phyloP scores from a whole-genome alignment of 2,888 invertebrate species.

The Rhogogaster chlorosoma region DNA sequence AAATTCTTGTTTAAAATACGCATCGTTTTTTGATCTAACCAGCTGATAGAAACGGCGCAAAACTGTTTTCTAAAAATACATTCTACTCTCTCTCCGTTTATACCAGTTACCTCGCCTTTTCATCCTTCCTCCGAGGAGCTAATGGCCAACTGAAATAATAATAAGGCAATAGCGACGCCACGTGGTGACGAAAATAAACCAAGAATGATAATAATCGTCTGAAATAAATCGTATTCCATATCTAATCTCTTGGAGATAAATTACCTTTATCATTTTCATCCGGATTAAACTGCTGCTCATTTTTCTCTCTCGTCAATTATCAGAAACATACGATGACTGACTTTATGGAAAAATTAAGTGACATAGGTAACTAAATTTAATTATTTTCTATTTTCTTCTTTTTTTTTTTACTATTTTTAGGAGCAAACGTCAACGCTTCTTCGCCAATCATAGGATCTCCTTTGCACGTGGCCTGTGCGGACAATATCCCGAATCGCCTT shows the following conservation, averaged over 20 bases:
- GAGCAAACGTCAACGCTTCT: constrained; percentile 89
- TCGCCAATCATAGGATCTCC: constrained; percentile 91
- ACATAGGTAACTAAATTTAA: neutral
- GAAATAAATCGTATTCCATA: neutral
- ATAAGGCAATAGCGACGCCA: constrained; percentile 14
- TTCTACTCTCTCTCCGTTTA: constrained; percentile 14
- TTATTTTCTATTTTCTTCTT: neutral
- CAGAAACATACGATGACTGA: neutral
- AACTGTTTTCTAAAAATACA: constrained; percentile 29
- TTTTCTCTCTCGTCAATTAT: neutral
- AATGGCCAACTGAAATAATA: constrained; percentile 34
- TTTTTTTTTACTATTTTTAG: constrained; percentile 75
- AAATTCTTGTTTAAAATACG: neutral
- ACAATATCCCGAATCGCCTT: constrained; percentile 86
- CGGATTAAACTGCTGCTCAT: neutral
- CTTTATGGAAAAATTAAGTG: neutral
- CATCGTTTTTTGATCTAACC: neutral
- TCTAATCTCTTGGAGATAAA: neutral
- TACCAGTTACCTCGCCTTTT: neutral
- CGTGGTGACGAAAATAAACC: constrained; percentile 5
- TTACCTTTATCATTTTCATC: neutral
- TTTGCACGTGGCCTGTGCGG: constrained; percentile 90
- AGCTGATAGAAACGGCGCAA: constrained; percentile 11
- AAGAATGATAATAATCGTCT: constrained; percentile 5
- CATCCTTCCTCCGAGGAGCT: constrained; percentile 11